Percentiles rank a stretch among this genome's conserved stretches.
Conservation (phyloP, 1,140 invertebrate genomes). For the Papilio xuthus region DNA sequence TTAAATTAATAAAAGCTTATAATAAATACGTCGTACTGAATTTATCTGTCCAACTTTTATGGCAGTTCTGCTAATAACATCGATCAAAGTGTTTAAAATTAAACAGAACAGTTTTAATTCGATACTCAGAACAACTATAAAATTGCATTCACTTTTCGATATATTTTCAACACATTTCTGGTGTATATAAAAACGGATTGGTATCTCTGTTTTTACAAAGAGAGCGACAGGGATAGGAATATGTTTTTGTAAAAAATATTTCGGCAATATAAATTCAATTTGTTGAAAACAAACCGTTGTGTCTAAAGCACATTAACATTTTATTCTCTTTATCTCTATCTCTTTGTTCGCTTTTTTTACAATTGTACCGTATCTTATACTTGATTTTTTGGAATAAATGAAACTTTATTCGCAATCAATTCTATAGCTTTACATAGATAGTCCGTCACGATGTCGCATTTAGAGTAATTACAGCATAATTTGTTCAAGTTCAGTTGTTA, state of each 20-base stretch:
- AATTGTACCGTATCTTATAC: too few species aligned
- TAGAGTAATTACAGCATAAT: conserved; percentile 46
- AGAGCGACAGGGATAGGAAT: too few species aligned
- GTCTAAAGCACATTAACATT: too few species aligned
- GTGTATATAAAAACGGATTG: too few species aligned
- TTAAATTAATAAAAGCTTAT: not conserved
- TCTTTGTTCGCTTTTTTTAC: not conserved
- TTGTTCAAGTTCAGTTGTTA: conserved; percentile 56
- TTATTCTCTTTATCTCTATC: too few species aligned
- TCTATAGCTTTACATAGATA: not conserved
- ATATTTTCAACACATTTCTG: not conserved
- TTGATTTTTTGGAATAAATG: not conserved
- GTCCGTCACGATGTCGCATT: conserved; percentile 15
- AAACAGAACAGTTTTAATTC: not conserved
- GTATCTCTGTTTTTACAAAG: too few species aligned
- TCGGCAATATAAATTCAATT: too few species aligned
- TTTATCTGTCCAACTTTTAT: conserved; percentile 24
- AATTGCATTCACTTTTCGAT: conserved; percentile 2
- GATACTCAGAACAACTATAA: not conserved
- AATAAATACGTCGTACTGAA: conserved; percentile 41
- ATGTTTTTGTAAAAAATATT: too few species aligned
- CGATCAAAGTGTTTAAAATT: conserved; percentile 2
- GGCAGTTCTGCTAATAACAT: conserved; percentile 16
- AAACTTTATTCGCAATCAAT: not conserved
- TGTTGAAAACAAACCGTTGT: too few species aligned